Conservation (phyloP, 2,113 vertebrate species). For the Sphyrna mokarran region DNA sequence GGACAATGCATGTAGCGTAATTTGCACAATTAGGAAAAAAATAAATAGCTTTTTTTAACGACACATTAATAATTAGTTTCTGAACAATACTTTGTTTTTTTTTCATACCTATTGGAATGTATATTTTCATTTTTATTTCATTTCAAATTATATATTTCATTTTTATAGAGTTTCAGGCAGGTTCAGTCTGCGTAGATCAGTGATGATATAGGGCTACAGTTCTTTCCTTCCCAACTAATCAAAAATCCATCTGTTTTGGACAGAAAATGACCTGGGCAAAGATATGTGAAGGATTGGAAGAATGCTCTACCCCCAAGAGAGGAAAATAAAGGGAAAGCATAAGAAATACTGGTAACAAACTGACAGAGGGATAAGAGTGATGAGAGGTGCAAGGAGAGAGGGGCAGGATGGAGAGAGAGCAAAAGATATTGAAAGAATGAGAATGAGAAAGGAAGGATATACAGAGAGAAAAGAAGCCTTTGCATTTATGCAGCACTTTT, state of each 20-base stretch:
- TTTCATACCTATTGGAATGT: background rate
- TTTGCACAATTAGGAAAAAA: slow-evolving; percentile 31
- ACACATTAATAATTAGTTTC: background rate
- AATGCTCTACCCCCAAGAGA: background rate
- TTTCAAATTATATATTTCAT: background rate
- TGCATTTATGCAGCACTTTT: background rate
- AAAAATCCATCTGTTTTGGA: background rate
- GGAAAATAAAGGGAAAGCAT: background rate
- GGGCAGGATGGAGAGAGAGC: background rate
- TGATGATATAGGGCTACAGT: background rate
- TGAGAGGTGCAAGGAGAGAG: background rate
- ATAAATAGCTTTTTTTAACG: background rate
- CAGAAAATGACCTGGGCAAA: background rate
- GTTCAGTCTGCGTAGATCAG: background rate
- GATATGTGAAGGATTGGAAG: background rate
- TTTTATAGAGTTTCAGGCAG: background rate
- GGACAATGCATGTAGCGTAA: background rate
- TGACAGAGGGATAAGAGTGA: background rate
- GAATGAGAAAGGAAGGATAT: background rate
- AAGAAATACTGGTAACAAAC: background rate
- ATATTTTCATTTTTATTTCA: background rate
- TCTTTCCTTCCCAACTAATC: background rate
- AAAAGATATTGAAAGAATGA: background rate
- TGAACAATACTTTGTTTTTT: background rate
- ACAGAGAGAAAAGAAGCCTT: background rate